A percentile compares a stretch with the other conserved stretches of the same genome.
phyloP scores from a whole-genome alignment of 1,140 invertebrate genomes.

The Batillaria attramentaria region DNA sequence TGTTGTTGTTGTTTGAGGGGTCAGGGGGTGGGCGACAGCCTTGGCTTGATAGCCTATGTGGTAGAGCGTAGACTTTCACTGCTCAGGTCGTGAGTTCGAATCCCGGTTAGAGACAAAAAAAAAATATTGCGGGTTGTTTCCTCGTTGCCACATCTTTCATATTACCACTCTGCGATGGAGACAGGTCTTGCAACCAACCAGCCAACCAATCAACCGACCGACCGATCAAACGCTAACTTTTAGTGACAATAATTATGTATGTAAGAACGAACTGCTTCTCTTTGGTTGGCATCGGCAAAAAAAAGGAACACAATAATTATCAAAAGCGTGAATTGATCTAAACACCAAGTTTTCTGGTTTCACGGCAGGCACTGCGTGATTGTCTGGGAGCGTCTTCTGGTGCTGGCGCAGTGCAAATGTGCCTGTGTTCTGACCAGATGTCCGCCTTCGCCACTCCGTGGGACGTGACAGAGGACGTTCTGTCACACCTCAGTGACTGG shows the following conservation, averaged over 20 bases:
- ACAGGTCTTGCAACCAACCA: not conserved
- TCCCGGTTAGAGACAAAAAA: too few species aligned
- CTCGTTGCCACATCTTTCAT: too few species aligned
- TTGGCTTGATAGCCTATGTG: too few species aligned
- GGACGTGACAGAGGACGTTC: not conserved
- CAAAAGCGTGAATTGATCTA: not conserved
- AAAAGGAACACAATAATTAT: not conserved
- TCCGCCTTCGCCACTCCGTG: not conserved
- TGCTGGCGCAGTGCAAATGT: not conserved
- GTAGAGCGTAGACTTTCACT: too few species aligned
- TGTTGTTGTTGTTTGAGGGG: too few species aligned
- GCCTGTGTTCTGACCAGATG: not conserved
- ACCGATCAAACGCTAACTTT: not conserved
- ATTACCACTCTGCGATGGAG: too few species aligned
- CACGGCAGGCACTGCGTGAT: not conserved
- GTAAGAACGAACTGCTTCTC: not conserved
- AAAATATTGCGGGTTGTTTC: too few species aligned
- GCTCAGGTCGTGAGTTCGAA: too few species aligned
- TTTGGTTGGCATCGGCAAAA: not conserved
- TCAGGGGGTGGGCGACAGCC: too few species aligned
- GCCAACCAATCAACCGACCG: not conserved
- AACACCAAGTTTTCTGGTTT: not conserved
- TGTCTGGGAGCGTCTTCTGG: not conserved
- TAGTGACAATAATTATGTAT: not conserved
- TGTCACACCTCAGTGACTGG: not conserved